These are phyloP conservation scores for Chionis minor DNA, from an alignment of 2,113 vertebrate species.

Conservation along the genomic window DNA sequence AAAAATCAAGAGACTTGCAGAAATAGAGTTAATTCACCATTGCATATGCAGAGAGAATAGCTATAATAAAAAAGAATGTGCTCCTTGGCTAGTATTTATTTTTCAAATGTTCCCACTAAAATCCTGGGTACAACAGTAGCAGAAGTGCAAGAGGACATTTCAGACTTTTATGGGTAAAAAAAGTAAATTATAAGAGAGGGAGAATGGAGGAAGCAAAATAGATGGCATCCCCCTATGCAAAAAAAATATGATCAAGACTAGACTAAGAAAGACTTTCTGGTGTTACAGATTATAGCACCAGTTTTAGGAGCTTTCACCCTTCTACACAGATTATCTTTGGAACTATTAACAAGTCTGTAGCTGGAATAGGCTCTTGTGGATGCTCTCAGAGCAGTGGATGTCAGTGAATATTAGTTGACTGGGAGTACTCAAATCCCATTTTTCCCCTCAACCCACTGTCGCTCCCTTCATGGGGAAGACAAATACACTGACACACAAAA, in stretches of 20 bases:
- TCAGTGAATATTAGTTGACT: background rate
- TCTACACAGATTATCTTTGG: background rate
- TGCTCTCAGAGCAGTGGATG: background rate
- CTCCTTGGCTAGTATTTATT: conserved; percentile 58
- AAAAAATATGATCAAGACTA: background rate
- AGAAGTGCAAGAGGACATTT: conserved; percentile 28
- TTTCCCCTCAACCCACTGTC: background rate
- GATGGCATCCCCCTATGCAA: background rate
- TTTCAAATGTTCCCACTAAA: conserved; percentile 57
- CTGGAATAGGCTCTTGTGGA: background rate
- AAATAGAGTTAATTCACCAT: conserved; percentile 33
- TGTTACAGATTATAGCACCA: background rate
- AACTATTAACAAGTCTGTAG: background rate
- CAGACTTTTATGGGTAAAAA: background rate
- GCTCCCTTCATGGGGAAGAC: background rate
- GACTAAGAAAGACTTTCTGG: background rate
- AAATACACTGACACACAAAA: background rate
- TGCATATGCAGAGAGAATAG: conserved; percentile 32
- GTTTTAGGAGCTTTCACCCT: background rate
- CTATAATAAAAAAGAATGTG: conserved; percentile 48
- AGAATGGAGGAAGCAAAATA: background rate
- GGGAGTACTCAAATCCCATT: background rate
- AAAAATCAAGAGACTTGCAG: conserved; percentile 27
- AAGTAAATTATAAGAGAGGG: background rate
- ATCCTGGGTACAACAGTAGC: conserved; percentile 4